phyloP scores from a whole-genome alignment of 2,888 invertebrate genomes.

The Trissolcus brochymenae region DNA sequence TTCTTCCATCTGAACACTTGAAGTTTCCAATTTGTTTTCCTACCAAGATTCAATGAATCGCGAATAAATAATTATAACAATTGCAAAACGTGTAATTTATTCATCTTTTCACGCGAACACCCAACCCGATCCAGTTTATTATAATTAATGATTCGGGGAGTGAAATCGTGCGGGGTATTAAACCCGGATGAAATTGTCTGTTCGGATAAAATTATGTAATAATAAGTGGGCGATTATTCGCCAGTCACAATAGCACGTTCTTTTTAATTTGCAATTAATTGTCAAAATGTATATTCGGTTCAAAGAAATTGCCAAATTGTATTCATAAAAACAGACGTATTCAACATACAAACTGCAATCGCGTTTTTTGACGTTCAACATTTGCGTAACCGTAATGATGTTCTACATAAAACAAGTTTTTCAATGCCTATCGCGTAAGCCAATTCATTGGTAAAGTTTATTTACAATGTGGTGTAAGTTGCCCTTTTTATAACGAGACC shows the following conservation, averaged over 20 bases:
- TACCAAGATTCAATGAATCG: not conserved
- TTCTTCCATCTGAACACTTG: not conserved
- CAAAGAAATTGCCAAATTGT: no score
- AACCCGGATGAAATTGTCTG: constrained; percentile 36
- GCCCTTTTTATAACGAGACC: no score
- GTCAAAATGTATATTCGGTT: no score
- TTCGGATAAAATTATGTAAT: not conserved
- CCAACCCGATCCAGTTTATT: not conserved
- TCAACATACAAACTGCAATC: constrained; percentile 19
- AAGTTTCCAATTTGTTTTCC: no score
- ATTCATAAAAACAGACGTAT: constrained; percentile 21
- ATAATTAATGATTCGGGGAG: constrained; percentile 32
- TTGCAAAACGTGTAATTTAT: not conserved
- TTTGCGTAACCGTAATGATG: constrained; percentile 35
- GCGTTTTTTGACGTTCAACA: constrained; percentile 14
- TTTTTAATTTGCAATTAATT: not conserved
- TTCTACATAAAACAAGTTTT: constrained; percentile 30
- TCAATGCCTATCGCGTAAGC: not conserved
- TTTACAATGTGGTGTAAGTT: no score
- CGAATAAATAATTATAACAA: not conserved
- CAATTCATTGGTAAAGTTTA: no score
- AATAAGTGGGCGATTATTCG: constrained; percentile 14
- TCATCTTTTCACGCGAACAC: not conserved
- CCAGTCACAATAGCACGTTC: not conserved
- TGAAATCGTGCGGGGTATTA: constrained; percentile 32